These are phyloP conservation scores for Cartodere bifasciata DNA, from an alignment of 2,888 invertebrate genomes.

Conservation along the genomic window DNA sequence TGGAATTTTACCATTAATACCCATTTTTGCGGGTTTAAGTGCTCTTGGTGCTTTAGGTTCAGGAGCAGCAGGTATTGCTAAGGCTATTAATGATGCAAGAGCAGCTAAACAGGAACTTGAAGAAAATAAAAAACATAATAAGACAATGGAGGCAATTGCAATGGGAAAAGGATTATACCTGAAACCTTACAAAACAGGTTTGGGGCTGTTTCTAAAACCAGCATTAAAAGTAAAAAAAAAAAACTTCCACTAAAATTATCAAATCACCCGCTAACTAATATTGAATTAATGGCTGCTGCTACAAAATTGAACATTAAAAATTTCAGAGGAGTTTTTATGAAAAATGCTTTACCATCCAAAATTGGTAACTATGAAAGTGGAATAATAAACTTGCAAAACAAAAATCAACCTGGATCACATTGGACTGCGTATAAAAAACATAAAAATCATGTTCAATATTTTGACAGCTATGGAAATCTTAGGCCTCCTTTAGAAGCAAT, in stretches of 20 bases:
- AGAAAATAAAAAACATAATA: slow-evolving; percentile 26
- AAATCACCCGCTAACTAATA: slow-evolving; percentile 16
- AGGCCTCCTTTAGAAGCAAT: slow-evolving; percentile 19
- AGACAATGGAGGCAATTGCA: slow-evolving; percentile 27
- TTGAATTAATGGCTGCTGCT: slow-evolving; percentile 15
- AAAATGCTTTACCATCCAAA: slow-evolving; percentile 16
- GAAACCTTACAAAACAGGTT: slow-evolving; percentile 17
- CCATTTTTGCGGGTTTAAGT: slow-evolving; percentile 25
- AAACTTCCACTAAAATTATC: slow-evolving; percentile 14
- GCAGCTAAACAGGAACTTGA: slow-evolving; percentile 22
- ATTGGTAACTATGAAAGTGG: slow-evolving; percentile 18
- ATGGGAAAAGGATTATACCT: slow-evolving; percentile 20
- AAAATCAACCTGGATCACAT: slow-evolving; percentile 23
- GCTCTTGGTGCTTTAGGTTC: slow-evolving; percentile 27
- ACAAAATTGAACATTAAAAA: slow-evolving; percentile 13
- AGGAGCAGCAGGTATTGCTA: slow-evolving; percentile 26
- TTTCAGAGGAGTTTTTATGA: slow-evolving; percentile 23
- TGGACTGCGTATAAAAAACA: slow-evolving; percentile 28
- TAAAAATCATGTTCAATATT: slow-evolving; percentile 23
- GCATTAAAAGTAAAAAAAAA: slow-evolving; percentile 17
- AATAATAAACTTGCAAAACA: slow-evolving; percentile 24
- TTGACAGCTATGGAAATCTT: slow-evolving; percentile 29
- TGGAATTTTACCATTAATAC: slow-evolving; percentile 24
- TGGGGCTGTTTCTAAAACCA: slow-evolving; percentile 17
- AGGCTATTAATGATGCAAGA: slow-evolving; percentile 25